Base-by-base conservation (phyloP, 2,113 vertebrate species). In the Hucho hucho region DNA sequence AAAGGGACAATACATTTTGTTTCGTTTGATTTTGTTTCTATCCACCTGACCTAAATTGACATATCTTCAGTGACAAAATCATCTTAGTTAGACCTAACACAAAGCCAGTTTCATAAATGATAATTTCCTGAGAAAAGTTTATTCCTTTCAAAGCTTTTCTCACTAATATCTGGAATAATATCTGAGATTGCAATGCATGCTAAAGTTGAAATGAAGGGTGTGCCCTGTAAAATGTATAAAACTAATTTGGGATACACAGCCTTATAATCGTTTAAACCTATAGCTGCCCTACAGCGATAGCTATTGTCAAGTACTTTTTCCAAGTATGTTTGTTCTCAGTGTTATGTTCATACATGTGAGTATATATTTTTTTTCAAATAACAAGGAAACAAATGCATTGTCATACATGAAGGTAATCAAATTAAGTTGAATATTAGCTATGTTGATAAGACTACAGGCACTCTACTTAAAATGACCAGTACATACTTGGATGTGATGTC, bases 401-500 rank as follows among this genome's bases (percentile, higher is more conserved):
- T 67, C 29, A 32, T 67, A 28, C 29, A 67, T 67, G 14, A 32
- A 32, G 5, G 18, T 18, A 32, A 32, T 4, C 13, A 18, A 37
- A 67, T 67, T 24, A 67, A 22, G 18, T 6, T 67, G 16, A 18
- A 66, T 66, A 66, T 66, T 66, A 16, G 26, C 28, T 26, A 53
- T 53, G 47, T 65, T 28, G 12, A 14, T 65, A 65, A 65, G 64
- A 66, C 13, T 16, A 65, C 67, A 73, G 26, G 25, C 26, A n/a
- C 26, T 65, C 6, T 71, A 73, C 74, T 68, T 74, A 53, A 61
- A 12, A 61, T 61, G 0, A 61, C n/a, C 18, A 18, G 65, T 67
- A 32, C 65, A 29, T 29, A 37, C 65, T 32, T 67, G 49, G 18
- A 61, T 61, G n/a, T 61, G 65, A 67, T n/a, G 29, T 67, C 18